Percentiles rank a stretch among this genome's conserved stretches.
phyloP scores from a whole-genome alignment of 2,888 invertebrate genomes.

The Tenthredo notha region DNA sequence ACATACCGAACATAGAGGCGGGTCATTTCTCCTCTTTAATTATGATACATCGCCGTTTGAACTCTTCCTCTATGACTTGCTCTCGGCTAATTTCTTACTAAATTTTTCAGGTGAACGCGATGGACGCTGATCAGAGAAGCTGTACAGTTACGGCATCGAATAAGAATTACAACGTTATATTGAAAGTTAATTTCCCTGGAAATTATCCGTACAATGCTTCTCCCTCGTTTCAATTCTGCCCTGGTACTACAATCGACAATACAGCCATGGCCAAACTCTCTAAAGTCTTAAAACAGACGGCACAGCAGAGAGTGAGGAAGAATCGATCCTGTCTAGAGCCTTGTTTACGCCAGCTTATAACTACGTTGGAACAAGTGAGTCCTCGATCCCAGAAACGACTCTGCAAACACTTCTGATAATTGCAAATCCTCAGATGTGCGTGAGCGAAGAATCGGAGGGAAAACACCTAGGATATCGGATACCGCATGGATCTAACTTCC shows the following conservation, averaged over 20 bases:
- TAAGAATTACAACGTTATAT: constrained; percentile 80
- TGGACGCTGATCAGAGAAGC: constrained; percentile 81
- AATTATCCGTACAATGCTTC: constrained; percentile 87
- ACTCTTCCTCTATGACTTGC: not conserved
- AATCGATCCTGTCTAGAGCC: constrained; percentile 93
- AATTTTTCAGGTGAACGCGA: constrained; percentile 77
- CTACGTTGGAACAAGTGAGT: constrained; percentile 82
- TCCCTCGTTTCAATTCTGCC: constrained; percentile 84
- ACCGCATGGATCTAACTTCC: constrained; percentile 71
- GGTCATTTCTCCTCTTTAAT: constrained; percentile 61
- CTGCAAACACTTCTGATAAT: not conserved
- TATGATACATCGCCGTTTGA: not conserved
- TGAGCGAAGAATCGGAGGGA: constrained; percentile 74
- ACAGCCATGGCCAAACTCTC: constrained; percentile 86
- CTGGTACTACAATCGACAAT: constrained; percentile 86
- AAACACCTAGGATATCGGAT: constrained; percentile 72
- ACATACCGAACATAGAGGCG: constrained; percentile 87
- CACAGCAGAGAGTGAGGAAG: constrained; percentile 90
- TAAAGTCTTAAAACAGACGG: constrained; percentile 90
- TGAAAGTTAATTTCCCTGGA: constrained; percentile 86
- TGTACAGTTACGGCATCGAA: constrained; percentile 82
- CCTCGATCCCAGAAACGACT: constrained; percentile 45
- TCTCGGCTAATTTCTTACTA: not conserved
- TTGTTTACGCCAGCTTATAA: constrained; percentile 87
- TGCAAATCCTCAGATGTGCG: constrained; percentile 67